phyloP scores from a whole-genome alignment of 2,797 vertebrate species.

The Picus viridis region DNA sequence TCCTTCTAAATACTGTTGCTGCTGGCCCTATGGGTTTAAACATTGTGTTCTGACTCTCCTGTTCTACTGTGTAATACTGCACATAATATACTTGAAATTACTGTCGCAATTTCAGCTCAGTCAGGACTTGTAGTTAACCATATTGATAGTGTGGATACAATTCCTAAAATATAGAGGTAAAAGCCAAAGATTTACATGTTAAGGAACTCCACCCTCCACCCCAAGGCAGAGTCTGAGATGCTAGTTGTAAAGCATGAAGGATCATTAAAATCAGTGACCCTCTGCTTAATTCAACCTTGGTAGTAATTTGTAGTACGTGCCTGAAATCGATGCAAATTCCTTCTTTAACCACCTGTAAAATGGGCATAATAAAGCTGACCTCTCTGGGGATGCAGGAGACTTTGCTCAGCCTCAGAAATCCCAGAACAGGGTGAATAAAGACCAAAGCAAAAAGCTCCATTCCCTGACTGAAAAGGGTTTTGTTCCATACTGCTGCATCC shows the following conservation, averaged over 20 bases:
- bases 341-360: not conserved
- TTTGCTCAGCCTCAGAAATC: not conserved
- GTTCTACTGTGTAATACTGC: not conserved
- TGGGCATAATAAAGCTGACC: not conserved
- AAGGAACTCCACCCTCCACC: not conserved
- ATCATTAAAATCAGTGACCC: not conserved
- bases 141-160: not conserved
- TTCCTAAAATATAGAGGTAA: not conserved
- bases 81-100: not conserved
- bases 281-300: not conserved
- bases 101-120: not conserved
- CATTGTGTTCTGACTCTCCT: not conserved
- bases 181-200: not conserved
- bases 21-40: not conserved
- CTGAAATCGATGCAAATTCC: not conserved
- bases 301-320: accelerated
- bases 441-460: not conserved
- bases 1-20: not conserved
- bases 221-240: not conserved
- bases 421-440: not conserved
- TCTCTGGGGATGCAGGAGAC: not conserved
- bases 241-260: not conserved
- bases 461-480: not conserved
- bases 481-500: not conserved
- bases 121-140: not conserved